phyloP scores from a whole-genome alignment of 2,797 vertebrate species.

The Hydrolagus colliei region DNA sequence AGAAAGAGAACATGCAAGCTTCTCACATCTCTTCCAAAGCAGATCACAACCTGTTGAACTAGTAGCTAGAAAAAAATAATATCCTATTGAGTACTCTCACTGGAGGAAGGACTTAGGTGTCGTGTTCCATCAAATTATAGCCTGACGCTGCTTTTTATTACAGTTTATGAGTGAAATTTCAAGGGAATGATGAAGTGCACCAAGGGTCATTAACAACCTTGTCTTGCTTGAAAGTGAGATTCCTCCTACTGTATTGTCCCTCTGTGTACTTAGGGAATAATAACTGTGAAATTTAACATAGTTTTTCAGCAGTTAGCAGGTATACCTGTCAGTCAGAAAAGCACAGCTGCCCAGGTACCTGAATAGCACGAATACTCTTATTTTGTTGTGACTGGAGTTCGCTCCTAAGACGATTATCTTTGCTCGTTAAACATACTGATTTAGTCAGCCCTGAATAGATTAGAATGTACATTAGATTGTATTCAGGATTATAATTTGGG shows the following conservation, averaged over 20 bases:
- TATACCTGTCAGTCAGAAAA: not conserved
- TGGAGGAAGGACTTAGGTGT: not conserved
- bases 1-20: not conserved
- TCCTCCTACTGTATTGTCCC: not conserved
- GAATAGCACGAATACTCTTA: not conserved
- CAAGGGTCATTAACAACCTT: not conserved
- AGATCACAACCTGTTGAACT: constrained; percentile 10
- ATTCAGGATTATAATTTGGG: too few species aligned
- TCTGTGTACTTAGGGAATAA: not conserved
- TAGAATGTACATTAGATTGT: too few species aligned
- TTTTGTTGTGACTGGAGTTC: not conserved
- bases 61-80: not conserved
- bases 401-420: not conserved
- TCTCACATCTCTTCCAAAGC: not conserved
- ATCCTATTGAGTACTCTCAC: not conserved
- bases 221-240: not conserved
- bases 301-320: not conserved
- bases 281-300: not conserved
- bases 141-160: constrained; percentile 1
- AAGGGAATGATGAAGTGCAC: not conserved
- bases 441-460: too few species aligned
- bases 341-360: not conserved
- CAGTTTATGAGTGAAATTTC: constrained; percentile 14
- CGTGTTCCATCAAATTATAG: constrained; percentile 17
- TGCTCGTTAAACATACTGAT: not conserved